A percentile compares a stretch with the other conserved stretches of the same genome.
Evolutionary conservation across 1,140 invertebrate genomes (phyloP).

Genomic region (Spodoptera frugiperda): DNA sequence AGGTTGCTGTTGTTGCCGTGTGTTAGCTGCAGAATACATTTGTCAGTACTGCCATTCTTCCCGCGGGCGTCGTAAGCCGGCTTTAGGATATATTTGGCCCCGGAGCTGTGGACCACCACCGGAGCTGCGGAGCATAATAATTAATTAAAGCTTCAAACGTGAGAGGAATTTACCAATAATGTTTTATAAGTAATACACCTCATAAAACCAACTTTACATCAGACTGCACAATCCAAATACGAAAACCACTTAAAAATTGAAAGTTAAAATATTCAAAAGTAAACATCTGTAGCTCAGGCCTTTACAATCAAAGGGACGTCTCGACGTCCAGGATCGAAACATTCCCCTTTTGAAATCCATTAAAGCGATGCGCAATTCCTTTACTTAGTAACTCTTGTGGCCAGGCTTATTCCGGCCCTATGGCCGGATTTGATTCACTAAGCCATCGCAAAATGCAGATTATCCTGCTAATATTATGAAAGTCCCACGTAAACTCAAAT

Average conservation of each 20-base stretch:
- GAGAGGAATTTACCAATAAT: too few species aligned
- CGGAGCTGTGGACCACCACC: too few species aligned
- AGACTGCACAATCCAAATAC: not conserved
- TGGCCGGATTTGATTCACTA: too few species aligned
- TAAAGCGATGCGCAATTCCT: slow-evolving; percentile 43
- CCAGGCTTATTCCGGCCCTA: slow-evolving; percentile 45
- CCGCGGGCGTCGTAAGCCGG: too few species aligned
- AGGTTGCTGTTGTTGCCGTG: not conserved
- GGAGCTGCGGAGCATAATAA: too few species aligned
- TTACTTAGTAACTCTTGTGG: slow-evolving; percentile 37
- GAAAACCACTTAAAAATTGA: not conserved
- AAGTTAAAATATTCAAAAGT: not conserved
- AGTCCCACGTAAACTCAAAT: slow-evolving; percentile 35
- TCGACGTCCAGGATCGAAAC: slow-evolving; percentile 20
- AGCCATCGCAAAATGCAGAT: slow-evolving; percentile 45
- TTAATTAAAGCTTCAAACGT: too few species aligned
- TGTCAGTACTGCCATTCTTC: too few species aligned
- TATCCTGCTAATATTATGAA: slow-evolving; percentile 46
- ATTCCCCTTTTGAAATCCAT: slow-evolving; percentile 37
- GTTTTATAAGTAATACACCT: too few species aligned
- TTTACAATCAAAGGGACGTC: not conserved
- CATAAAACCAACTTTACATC: too few species aligned
- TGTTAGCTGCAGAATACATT: not conserved
- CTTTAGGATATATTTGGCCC: too few species aligned
- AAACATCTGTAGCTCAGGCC: not conserved